These are phyloP conservation scores for Halichoeres trimaculatus DNA, from an alignment of 2,113 vertebrate species.

Conservation along the genomic window DNA sequence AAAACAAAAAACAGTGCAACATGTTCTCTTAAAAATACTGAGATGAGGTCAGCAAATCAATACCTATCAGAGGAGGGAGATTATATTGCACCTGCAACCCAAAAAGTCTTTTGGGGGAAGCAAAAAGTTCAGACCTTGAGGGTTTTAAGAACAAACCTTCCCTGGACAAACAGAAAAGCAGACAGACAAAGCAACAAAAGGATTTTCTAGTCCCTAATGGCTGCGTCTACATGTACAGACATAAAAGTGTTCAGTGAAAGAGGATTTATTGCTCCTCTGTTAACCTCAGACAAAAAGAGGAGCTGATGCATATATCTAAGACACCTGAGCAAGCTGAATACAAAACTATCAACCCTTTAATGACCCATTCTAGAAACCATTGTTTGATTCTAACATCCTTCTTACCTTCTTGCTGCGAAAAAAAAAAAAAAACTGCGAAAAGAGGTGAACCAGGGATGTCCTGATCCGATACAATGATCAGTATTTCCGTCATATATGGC, in stretches of 20 bases:
- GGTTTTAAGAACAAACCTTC: slow-evolving; percentile 41
- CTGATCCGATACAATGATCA: too few species aligned
- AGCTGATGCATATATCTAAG: slow-evolving; percentile 9
- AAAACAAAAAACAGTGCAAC: slow-evolving; percentile 5
- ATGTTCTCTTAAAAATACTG: slow-evolving; percentile 30
- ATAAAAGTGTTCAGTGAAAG: slow-evolving; percentile 36
- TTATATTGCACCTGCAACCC: slow-evolving; percentile 20
- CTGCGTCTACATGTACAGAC: slow-evolving; percentile 33
- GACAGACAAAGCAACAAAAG: slow-evolving; percentile 58
- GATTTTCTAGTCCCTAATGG: slow-evolving; percentile 38
- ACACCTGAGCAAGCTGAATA: slow-evolving; percentile 4
- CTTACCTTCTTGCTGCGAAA: too few species aligned
- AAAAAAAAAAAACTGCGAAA: too few species aligned
- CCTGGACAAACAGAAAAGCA: slow-evolving; percentile 33
- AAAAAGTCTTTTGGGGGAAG: slow-evolving; percentile 21
- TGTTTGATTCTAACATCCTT: too few species aligned
- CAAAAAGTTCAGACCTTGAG: slow-evolving; percentile 39
- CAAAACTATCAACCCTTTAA: too few species aligned
- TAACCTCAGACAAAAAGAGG: slow-evolving; percentile 7
- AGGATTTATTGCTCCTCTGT: slow-evolving; percentile 42
- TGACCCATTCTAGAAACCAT: too few species aligned
- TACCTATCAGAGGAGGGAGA: slow-evolving; percentile 28
- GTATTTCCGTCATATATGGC: too few species aligned
- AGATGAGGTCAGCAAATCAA: slow-evolving; percentile 33
- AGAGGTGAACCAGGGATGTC: too few species aligned